Conservation (phyloP, 2,797 vertebrate species). For the Lutjanus argentimaculatus region DNA sequence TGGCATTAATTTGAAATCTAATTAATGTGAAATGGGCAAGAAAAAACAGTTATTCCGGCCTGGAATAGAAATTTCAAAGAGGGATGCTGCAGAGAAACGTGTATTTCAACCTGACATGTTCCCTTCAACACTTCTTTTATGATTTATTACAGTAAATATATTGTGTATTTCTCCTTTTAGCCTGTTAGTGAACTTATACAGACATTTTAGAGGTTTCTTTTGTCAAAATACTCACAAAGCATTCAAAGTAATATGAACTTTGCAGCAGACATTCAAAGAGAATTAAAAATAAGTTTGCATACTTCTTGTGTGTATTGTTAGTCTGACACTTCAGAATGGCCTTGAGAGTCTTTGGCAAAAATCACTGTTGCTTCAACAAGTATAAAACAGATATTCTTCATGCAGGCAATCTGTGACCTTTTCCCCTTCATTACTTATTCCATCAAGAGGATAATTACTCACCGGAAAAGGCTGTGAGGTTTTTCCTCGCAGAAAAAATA, state of each 20-base stretch:
- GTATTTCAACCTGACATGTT: no score
- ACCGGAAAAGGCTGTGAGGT: constrained; percentile 42
- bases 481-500: constrained; percentile 36
- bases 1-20: no score
- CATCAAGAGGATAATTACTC: constrained; percentile 71
- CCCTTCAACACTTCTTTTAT: no score
- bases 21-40: no score
- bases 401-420: constrained; percentile 58
- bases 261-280: not conserved
- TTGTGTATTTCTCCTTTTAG: no score
- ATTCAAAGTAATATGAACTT: not conserved
- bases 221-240: no score
- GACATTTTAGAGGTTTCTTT: no score
- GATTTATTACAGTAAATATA: no score
- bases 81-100: no score
- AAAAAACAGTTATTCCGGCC: no score
- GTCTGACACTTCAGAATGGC: constrained; percentile 1
- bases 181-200: no score
- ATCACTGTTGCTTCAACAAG: constrained; percentile 22
- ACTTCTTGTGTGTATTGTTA: constrained; percentile 10
- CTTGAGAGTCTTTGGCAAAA: constrained; percentile 29
- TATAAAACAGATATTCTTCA: constrained; percentile 46
- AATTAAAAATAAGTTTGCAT: not conserved
- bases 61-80: no score
- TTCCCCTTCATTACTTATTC: constrained; percentile 70